Evolutionary conservation across 2,797 vertebrate genomes (phyloP).

Genomic region (Lepidocolaptes lacrymiger): DNA sequence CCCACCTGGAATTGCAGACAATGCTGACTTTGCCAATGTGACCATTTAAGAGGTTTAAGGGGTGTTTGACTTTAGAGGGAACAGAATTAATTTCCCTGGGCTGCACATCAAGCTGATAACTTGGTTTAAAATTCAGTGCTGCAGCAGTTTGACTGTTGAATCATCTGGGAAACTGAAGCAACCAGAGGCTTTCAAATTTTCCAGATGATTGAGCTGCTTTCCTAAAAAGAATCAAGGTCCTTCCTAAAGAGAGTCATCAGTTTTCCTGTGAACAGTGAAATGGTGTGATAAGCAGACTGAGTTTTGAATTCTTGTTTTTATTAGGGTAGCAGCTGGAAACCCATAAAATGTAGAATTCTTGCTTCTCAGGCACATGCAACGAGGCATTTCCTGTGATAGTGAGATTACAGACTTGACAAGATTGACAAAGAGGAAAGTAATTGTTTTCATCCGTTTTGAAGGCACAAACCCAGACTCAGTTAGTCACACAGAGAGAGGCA

Average conservation of each 20-base stretch:
- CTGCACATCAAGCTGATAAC: background rate
- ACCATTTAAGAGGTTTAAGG: background rate
- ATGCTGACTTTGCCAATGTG: background rate
- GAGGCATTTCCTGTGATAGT: background rate
- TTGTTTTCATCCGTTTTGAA: background rate
- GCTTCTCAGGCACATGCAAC: rapidly evolving
- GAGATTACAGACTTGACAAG: background rate
- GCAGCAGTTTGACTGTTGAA: background rate
- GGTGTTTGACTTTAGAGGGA: background rate
- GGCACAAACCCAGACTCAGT: background rate
- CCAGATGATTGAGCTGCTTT: background rate
- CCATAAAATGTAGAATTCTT: background rate
- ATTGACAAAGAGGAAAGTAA: background rate
- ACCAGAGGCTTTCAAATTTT: background rate
- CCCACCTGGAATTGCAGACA: background rate
- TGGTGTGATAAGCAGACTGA: background rate
- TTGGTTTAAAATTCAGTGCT: background rate
- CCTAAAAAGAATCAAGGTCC: background rate
- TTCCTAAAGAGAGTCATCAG: background rate
- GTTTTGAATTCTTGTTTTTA: background rate
- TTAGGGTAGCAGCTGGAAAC: background rate
- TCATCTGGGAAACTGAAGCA: background rate
- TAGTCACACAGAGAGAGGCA: background rate
- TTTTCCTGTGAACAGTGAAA: background rate
- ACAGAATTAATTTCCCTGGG: background rate